Percentiles rank a stretch among this genome's conserved stretches.
These are phyloP conservation scores for Colistium nudipinnis DNA, from an alignment of 2,113 vertebrate genomes.

Conservation along the genomic window DNA sequence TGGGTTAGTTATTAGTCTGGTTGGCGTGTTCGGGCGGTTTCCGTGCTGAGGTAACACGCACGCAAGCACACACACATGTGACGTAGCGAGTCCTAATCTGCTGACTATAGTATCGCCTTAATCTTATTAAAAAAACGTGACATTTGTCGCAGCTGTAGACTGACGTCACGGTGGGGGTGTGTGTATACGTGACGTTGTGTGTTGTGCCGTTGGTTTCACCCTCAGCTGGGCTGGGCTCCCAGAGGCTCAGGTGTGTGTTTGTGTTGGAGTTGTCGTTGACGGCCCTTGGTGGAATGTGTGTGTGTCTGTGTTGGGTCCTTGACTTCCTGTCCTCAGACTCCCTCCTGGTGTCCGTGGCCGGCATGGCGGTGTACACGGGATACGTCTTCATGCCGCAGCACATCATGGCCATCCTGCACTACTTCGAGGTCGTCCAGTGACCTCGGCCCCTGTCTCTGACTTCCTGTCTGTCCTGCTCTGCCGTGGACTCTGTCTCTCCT, in stretches of 20 bases:
- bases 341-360: slow-evolving; percentile 90
- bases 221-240: no score
- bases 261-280: slow-evolving; percentile 7
- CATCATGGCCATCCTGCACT: slow-evolving; percentile 98
- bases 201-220: background rate
- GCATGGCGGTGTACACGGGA: slow-evolving; percentile 96
- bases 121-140: no score
- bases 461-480: slow-evolving; percentile 9
- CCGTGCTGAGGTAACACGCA: background rate
- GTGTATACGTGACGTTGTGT: no score
- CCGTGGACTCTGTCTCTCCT: background rate
- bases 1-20: no score
- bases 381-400: slow-evolving; percentile 99
- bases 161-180: no score
- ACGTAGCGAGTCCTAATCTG: no score
- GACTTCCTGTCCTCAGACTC: slow-evolving; percentile 84
- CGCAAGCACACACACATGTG: no score
- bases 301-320: slow-evolving; percentile 43
- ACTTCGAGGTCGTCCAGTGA: slow-evolving; percentile 96
- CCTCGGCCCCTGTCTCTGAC: slow-evolving; percentile 9
- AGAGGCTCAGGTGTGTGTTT: background rate
- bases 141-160: no score
- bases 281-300: background rate
- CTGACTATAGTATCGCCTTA: no score
- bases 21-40: background rate